Evolutionary conservation across 2,113 vertebrate genomes (phyloP).

Genomic region (Scolopax mira): DNA sequence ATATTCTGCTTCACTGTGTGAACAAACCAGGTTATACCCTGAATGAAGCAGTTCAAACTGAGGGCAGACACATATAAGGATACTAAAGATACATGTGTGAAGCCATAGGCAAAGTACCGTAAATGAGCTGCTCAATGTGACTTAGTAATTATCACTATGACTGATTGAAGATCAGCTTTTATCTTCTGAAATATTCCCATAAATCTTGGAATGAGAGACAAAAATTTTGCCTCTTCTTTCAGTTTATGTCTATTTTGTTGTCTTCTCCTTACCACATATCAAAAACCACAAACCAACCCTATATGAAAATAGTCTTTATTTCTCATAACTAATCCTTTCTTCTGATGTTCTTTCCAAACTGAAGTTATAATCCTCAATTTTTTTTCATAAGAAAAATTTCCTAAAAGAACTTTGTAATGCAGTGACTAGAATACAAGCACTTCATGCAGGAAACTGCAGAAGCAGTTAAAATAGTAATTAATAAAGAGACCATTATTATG

Average conservation of each 20-base stretch:
- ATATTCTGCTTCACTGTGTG: neutral
- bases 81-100: neutral
- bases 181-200: neutral
- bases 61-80: neutral
- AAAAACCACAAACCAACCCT: neutral
- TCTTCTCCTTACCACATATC: neutral
- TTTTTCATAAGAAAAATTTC: neutral
- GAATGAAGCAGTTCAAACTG: constrained; percentile 2
- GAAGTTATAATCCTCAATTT: neutral
- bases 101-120: neutral
- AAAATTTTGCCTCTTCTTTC: neutral
- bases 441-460: neutral
- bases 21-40: neutral
- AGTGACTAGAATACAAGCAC: neutral
- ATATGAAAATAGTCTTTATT: neutral
- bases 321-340: neutral
- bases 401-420: neutral
- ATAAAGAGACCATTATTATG: neutral
- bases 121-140: neutral
- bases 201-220: neutral
- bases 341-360: neutral
- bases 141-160: neutral
- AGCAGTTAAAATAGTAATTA: neutral
- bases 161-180: neutral
- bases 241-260: neutral